These are phyloP conservation scores for Paradoxurus hermaphroditus DNA, from an alignment of 2,113 vertebrate genomes.

Conservation along the genomic window DNA sequence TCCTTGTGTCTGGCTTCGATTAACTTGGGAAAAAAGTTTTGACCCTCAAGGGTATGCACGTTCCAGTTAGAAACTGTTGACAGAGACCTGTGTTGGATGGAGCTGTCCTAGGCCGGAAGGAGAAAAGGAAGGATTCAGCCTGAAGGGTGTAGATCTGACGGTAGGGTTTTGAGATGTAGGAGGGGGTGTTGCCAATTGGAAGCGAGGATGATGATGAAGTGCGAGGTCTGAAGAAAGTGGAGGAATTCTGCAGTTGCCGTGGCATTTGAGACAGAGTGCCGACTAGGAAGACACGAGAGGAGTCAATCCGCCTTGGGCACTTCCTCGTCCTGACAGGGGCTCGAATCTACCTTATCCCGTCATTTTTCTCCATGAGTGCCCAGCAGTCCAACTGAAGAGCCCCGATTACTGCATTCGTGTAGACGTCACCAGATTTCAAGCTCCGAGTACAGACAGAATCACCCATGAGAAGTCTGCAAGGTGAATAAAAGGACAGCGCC, in stretches of 20 bases:
- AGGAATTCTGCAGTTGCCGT: not conserved
- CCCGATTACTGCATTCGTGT: too few relatives aligned
- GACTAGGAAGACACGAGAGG: not conserved
- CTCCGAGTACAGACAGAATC: not conserved
- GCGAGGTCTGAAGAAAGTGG: not conserved
- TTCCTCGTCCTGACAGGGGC: not conserved
- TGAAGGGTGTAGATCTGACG: not conserved
- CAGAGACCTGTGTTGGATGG: not conserved
- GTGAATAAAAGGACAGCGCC: not conserved
- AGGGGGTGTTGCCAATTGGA: not conserved
- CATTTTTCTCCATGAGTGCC: not conserved
- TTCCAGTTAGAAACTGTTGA: not conserved
- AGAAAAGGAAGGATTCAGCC: not conserved
- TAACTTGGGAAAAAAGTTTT: not conserved
- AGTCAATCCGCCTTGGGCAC: too few relatives aligned
- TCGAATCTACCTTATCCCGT: not conserved
- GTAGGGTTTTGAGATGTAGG: too few relatives aligned
- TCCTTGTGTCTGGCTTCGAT: not conserved
- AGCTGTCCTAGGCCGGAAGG: not conserved
- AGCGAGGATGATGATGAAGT: not conserved
- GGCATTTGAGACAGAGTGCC: not conserved
- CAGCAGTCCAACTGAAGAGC: not conserved
- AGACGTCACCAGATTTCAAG: not conserved
- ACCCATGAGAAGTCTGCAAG: not conserved
- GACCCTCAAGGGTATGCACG: not conserved